Conservation (phyloP, 2,797 vertebrate species). For the Halcyon leucocephala region DNA sequence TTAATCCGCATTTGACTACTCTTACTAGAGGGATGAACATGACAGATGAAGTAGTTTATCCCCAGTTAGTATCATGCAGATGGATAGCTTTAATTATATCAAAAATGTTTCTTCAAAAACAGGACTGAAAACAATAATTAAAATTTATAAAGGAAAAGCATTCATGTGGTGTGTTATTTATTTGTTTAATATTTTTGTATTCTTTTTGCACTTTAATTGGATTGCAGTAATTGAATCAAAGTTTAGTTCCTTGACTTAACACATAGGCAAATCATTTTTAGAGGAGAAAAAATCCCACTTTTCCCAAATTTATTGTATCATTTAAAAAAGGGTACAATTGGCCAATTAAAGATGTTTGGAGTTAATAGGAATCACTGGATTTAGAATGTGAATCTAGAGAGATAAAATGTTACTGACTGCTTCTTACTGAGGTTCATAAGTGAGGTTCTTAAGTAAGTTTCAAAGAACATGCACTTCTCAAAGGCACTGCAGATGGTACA, state of each 20-base stretch:
- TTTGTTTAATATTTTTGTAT: neutral
- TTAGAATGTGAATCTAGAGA: neutral
- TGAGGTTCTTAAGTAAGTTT: neutral
- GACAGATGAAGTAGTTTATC: neutral
- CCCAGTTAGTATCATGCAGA: neutral
- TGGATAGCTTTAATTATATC: neutral
- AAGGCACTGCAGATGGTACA: neutral
- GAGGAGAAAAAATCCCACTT: fast-evolving
- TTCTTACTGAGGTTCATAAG: neutral
- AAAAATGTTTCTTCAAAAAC: neutral
- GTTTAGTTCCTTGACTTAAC: neutral
- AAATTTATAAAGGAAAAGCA: neutral
- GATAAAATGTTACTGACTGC: neutral
- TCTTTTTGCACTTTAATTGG: neutral
- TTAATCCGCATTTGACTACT: neutral
- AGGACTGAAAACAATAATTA: neutral
- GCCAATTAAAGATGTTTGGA: neutral
- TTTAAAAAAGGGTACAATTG: neutral
- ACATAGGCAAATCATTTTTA: neutral
- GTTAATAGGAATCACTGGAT: neutral
- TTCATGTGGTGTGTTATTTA: neutral
- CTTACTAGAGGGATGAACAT: neutral
- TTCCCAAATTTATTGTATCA: neutral
- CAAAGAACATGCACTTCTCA: neutral
- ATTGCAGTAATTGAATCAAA: neutral